Conservation (phyloP, 2,113 vertebrate species). For the Mustelus asterias region DNA sequence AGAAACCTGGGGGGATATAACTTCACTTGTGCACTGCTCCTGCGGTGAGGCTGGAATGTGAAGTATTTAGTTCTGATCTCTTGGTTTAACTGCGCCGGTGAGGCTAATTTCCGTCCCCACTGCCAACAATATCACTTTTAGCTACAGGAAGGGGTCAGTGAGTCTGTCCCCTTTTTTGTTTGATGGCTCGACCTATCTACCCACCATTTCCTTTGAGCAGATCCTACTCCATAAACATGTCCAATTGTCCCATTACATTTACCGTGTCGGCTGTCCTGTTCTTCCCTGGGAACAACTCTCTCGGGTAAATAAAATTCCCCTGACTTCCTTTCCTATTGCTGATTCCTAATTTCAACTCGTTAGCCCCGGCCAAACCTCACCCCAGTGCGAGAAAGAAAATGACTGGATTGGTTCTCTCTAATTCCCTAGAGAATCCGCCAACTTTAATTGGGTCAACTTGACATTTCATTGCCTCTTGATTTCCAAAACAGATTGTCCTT, state of each 20-base stretch:
- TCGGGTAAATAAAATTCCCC: not conserved
- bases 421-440: not conserved
- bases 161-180: not conserved
- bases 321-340: not conserved
- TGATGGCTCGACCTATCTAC: not conserved
- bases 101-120: not conserved
- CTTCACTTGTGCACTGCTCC: not conserved
- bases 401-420: not conserved
- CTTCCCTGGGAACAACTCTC: not conserved
- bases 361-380: not conserved
- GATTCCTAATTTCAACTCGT: not conserved
- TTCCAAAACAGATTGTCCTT: not conserved
- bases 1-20: not conserved
- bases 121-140: not conserved
- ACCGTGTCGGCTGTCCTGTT: not conserved
- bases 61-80: not conserved
- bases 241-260: not conserved
- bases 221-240: not conserved
- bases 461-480: not conserved
- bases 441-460: not conserved
- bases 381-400: not conserved
- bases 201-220: not conserved
- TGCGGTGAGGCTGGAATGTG: slow-evolving; percentile 12
- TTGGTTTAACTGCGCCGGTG: not conserved
- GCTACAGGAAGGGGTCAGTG: not conserved